phyloP scores from a whole-genome alignment of 2,113 vertebrate genomes.

The Thalassoma bifasciatum region DNA sequence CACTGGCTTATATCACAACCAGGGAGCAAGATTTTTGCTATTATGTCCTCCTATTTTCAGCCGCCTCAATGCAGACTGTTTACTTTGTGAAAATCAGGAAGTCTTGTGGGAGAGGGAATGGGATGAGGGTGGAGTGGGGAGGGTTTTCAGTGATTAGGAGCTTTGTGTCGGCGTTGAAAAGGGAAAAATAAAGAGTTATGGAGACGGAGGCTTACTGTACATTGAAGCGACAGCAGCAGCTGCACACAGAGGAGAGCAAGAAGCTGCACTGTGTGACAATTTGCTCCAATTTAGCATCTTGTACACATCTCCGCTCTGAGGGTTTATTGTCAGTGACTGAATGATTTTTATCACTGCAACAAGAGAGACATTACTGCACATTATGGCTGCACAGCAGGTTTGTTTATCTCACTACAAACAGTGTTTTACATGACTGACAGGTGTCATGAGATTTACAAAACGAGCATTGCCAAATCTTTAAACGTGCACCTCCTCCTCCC shows the following conservation, averaged over 20 bases:
- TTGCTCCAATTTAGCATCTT: conserved; percentile 23
- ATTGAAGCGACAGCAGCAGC: conserved; percentile 25
- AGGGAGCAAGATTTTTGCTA: conserved; percentile 44
- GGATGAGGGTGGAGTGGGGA: conserved; percentile 57
- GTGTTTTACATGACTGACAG: conserved; percentile 45
- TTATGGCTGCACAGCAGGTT: conserved; percentile 15
- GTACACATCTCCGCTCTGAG: conserved; percentile 8
- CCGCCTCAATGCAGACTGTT: conserved; percentile 48
- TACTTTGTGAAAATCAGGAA: conserved; percentile 54
- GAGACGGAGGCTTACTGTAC: conserved; percentile 45
- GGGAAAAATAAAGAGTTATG: conserved; percentile 1
- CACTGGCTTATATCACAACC: conserved; percentile 42
- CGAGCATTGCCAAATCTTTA: conserved; percentile 17
- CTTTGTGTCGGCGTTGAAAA: conserved; percentile 58
- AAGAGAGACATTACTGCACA: conserved; percentile 30
- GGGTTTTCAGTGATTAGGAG: conserved; percentile 54
- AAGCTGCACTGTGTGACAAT: conserved; percentile 1
- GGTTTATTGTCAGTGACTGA: conserved; percentile 34
- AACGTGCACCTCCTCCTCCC: neutral
- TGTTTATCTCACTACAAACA: conserved; percentile 33
- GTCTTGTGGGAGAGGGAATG: conserved; percentile 29
- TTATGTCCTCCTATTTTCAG: conserved; percentile 48
- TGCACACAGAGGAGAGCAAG: conserved; percentile 23
- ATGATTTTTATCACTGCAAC: conserved; percentile 12
- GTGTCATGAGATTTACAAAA: conserved; percentile 50